Conservation (phyloP, 2,113 vertebrate species). For the Laticauda colubrina region DNA sequence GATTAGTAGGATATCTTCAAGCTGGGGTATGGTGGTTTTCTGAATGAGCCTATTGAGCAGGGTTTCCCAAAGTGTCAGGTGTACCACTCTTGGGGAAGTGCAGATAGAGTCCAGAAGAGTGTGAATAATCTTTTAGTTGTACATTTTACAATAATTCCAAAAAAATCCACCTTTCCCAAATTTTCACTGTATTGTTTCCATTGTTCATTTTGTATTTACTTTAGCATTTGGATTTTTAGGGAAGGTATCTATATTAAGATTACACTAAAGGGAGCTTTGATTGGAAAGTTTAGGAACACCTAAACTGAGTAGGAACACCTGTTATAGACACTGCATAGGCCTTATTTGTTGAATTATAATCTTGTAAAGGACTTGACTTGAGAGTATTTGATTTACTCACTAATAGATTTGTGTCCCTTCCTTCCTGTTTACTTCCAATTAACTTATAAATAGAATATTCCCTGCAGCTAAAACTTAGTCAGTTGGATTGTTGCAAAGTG, state of each 20-base stretch:
- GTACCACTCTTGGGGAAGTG: not conserved
- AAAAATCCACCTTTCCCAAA: not conserved
- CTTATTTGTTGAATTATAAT: not conserved
- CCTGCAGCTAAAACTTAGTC: constrained; percentile 11
- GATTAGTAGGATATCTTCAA: not conserved
- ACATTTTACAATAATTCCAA: not conserved
- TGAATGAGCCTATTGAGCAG: not conserved
- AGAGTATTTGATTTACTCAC: not conserved
- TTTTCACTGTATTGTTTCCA: not conserved
- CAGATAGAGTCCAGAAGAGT: not conserved
- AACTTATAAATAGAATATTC: constrained; percentile 1
- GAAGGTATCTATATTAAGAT: not conserved
- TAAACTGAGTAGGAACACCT: not conserved
- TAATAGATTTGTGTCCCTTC: not conserved
- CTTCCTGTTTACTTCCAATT: constrained; percentile 29
- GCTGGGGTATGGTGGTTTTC: not conserved
- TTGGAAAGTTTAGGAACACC: not conserved
- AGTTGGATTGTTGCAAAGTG: not conserved
- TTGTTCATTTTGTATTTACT: not conserved
- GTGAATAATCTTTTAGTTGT: not conserved
- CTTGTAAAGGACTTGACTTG: not conserved
- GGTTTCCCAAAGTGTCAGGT: not conserved
- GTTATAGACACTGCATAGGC: not conserved
- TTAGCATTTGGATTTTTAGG: not conserved
- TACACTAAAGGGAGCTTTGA: not conserved